Evolutionary conservation across 2,797 vertebrate genomes (phyloP).

Genomic region (Siniperca obscura): DNA sequence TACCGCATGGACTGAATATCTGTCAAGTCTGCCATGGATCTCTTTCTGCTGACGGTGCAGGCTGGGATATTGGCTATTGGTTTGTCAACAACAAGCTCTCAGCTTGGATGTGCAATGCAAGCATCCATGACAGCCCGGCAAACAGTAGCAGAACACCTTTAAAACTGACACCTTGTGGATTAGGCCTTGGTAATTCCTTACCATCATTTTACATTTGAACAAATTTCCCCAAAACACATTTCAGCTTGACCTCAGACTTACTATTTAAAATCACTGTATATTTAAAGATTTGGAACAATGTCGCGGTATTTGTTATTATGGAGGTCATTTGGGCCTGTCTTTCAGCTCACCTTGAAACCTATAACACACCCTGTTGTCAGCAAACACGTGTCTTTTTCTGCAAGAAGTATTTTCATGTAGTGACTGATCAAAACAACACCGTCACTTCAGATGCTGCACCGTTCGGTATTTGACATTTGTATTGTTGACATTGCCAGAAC

Average conservation of each 20-base stretch:
- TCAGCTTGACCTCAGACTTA: neutral
- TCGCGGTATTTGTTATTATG: conserved; percentile 7
- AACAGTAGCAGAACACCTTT: conserved; percentile 13
- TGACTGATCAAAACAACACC: neutral
- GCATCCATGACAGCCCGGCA: conserved; percentile 1
- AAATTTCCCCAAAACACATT: neutral
- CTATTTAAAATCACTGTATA: neutral
- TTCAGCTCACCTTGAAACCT: conserved; percentile 73
- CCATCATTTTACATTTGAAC: neutral
- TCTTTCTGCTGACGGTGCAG: conserved; percentile 67
- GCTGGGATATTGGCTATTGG: conserved; percentile 40
- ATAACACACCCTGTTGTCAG: neutral
- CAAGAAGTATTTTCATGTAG: neutral
- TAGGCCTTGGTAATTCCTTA: neutral
- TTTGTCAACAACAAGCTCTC: conserved; percentile 26
- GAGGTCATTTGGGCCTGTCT: conserved; percentile 50
- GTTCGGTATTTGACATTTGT: conserved; percentile 1
- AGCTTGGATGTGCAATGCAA: conserved; percentile 37
- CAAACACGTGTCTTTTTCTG: neutral
- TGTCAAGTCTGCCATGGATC: conserved; percentile 49
- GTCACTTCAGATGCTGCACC: neutral
- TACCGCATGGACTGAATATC: conserved; percentile 31
- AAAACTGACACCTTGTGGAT: conserved; percentile 1
- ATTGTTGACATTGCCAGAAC: conserved; percentile 17
- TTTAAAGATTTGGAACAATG: conserved; percentile 20